These are phyloP conservation scores for Palythoa caribaeorum DNA, from an alignment of 92 coral and sea anemone species.

Conservation along the genomic window DNA sequence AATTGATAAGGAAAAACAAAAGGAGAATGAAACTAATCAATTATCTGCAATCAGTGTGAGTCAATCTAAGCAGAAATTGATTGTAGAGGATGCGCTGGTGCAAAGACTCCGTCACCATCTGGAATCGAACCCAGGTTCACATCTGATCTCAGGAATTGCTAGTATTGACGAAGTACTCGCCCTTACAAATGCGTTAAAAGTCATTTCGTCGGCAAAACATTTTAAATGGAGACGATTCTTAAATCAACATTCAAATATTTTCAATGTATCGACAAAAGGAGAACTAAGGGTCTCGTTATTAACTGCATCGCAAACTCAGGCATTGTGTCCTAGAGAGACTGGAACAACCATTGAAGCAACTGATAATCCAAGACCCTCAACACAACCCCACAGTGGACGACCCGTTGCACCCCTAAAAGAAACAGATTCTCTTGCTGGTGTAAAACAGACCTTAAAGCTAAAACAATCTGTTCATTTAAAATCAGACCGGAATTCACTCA, in stretches of 20 bases:
- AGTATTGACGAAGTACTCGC: neutral
- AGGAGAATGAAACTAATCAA: neutral
- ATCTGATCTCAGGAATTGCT: constrained; percentile 3
- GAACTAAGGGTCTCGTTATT: neutral
- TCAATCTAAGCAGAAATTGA: neutral
- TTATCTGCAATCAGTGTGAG: neutral
- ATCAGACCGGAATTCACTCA: too few relatives aligned
- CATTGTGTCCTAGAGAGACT: neutral
- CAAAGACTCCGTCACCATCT: neutral
- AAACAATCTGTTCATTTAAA: neutral
- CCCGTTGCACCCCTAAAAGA: neutral
- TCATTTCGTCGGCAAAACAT: neutral
- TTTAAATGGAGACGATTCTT: constrained; percentile 22
- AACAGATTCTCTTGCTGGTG: neutral
- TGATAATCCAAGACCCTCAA: neutral
- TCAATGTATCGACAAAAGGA: neutral
- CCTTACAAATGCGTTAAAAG: neutral
- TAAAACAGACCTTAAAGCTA: neutral
- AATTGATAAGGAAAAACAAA: neutral
- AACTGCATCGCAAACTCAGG: neutral
- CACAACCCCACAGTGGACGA: neutral
- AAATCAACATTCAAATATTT: neutral
- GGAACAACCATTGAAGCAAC: neutral
- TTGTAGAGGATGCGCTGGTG: neutral
- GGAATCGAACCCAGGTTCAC: neutral